Percentiles rank a stretch among this genome's conserved stretches.
phyloP scores from a whole-genome alignment of 2,797 vertebrate species.

The Amblyraja radiata region DNA sequence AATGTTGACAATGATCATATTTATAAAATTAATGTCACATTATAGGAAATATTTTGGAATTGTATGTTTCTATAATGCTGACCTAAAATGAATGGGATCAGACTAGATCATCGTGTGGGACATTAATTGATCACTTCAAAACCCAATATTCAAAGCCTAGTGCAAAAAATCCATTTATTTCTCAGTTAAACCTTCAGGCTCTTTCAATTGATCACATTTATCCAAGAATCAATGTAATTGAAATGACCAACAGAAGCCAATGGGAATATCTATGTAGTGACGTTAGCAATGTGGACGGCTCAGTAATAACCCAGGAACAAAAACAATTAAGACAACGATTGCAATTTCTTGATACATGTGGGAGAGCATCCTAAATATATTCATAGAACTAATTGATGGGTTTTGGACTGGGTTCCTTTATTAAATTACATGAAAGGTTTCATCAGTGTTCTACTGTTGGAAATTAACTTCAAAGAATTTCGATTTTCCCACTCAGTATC shows the following conservation, averaged over 20 bases:
- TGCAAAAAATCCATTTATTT: neutral
- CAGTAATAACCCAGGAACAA: neutral
- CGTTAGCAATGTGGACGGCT: neutral
- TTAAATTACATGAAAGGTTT: neutral
- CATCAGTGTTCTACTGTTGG: neutral
- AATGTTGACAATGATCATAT: neutral
- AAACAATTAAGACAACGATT: slow-evolving; percentile 1
- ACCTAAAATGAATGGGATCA: neutral
- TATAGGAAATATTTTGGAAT: neutral
- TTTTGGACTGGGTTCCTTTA: neutral
- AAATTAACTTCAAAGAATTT: slow-evolving; percentile 24
- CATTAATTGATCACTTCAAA: neutral
- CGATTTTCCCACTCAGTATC: neutral
- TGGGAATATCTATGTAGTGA: neutral
- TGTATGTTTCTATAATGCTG: neutral
- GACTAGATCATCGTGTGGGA: neutral
- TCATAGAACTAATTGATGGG: neutral
- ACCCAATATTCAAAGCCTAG: neutral
- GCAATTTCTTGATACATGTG: slow-evolving; percentile 13
- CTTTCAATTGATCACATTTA: neutral
- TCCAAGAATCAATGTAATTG: slow-evolving; percentile 2
- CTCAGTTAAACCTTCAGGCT: neutral
- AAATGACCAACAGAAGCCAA: neutral
- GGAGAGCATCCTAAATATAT: neutral
- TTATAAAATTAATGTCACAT: neutral